These are phyloP conservation scores for Bos taurus DNA, from an alignment of 2,113 vertebrate species.

Conservation along the genomic window ARS-UCD2.0 NC_037329.1:14464001-14464500, in stretches of 20 bases:
- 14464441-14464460: neutral
- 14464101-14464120: neutral
- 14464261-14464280: slow-evolving; percentile 60
- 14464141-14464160: neutral
- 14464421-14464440: neutral
- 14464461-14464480: neutral
- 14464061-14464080: neutral
- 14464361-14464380: neutral
- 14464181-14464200: slow-evolving; percentile 70
- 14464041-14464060: neutral
- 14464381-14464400: neutral
- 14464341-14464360: slow-evolving; percentile 10
- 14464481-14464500: neutral
- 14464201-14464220: slow-evolving; percentile 67
- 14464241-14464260: slow-evolving; percentile 67
- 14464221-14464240: slow-evolving; percentile 66
- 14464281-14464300: slow-evolving; percentile 52
- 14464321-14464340: slow-evolving; percentile 44
- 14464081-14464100: neutral
- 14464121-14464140: neutral
- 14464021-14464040: neutral
- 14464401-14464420: neutral
- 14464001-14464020: neutral
- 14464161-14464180: slow-evolving; percentile 73
- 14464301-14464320: slow-evolving; percentile 44